These are phyloP conservation scores for Trinorchestia longiramus DNA, from an alignment of 1,140 invertebrate genomes.

Conservation along the genomic window DNA sequence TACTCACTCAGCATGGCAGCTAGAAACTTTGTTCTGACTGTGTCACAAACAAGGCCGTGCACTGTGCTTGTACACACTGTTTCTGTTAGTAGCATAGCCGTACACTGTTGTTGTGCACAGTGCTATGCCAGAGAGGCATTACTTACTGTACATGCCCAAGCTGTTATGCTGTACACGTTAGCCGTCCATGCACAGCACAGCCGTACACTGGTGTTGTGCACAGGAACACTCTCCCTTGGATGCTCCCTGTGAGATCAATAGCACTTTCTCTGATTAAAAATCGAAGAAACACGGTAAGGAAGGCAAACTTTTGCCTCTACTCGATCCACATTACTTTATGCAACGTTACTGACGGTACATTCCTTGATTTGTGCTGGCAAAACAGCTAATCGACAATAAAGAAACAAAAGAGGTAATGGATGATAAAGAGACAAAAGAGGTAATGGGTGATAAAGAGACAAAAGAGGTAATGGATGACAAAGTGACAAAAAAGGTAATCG, in stretches of 20 bases:
- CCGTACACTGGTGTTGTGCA: neutral
- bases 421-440: too few relatives aligned
- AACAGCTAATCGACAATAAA: too few relatives aligned
- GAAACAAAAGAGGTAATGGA: too few relatives aligned
- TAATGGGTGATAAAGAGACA: too few relatives aligned
- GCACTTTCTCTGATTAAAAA: conserved; percentile 27
- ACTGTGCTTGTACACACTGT: neutral
- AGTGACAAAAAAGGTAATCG: too few relatives aligned
- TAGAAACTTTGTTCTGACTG: neutral
- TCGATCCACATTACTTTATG: neutral
- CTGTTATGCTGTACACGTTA: neutral
- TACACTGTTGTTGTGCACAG: neutral
- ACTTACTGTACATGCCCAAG: neutral
- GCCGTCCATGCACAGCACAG: neutral
- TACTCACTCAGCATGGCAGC: neutral
- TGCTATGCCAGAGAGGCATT: neutral
- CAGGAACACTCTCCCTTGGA: neutral
- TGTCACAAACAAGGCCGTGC: neutral
- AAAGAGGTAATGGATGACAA: too few relatives aligned
- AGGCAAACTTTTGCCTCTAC: neutral
- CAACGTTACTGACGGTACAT: too few relatives aligned
- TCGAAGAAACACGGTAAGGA: neutral
- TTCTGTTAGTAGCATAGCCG: neutral
- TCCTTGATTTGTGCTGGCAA: neutral
- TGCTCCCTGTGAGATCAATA: neutral